Percentiles rank a stretch among this genome's conserved stretches.
phyloP scores from a whole-genome alignment of 2,888 invertebrate species.

The Mesorhabditis sp. region DNA sequence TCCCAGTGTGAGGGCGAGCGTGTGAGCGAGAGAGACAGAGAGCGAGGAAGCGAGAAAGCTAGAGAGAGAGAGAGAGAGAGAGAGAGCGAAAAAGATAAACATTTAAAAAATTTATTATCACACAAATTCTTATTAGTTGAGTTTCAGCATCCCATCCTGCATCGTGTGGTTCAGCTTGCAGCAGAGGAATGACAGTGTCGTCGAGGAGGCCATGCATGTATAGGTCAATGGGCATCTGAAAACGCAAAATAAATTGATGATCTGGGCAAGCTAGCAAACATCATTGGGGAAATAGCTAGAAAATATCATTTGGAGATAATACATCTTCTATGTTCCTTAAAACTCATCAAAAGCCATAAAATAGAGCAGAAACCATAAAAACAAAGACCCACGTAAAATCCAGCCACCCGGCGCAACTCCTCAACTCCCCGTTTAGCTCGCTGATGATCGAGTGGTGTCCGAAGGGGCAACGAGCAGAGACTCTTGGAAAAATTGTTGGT shows the following conservation, averaged over 20 bases:
- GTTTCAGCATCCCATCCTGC: not conserved
- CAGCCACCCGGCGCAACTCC: slow-evolving; percentile 13
- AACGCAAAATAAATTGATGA: not conserved
- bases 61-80: no score
- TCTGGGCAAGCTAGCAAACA: no score
- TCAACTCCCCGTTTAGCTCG: slow-evolving; percentile 9
- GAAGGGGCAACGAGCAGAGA: slow-evolving; percentile 10
- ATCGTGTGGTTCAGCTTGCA: slow-evolving; percentile 17
- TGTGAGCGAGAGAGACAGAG: no score
- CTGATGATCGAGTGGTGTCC: slow-evolving; percentile 8
- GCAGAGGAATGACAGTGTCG: slow-evolving; percentile 33
- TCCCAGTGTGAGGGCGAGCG: no score
- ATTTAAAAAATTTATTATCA: no score
- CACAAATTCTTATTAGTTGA: no score
- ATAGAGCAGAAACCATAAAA: not conserved
- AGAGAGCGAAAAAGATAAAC: no score
- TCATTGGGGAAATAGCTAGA: no score
- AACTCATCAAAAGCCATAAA: no score
- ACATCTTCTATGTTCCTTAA: no score
- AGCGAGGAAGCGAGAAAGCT: no score
- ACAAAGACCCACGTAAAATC: slow-evolving; percentile 11
- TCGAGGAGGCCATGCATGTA: slow-evolving; percentile 34
- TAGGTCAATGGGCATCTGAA: slow-evolving; percentile 39
- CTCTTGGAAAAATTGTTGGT: not conserved
- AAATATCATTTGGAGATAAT: no score